phyloP scores from a whole-genome alignment of 64 coral and sea anemone genomes.

The Orbicella faveolata region DNA sequence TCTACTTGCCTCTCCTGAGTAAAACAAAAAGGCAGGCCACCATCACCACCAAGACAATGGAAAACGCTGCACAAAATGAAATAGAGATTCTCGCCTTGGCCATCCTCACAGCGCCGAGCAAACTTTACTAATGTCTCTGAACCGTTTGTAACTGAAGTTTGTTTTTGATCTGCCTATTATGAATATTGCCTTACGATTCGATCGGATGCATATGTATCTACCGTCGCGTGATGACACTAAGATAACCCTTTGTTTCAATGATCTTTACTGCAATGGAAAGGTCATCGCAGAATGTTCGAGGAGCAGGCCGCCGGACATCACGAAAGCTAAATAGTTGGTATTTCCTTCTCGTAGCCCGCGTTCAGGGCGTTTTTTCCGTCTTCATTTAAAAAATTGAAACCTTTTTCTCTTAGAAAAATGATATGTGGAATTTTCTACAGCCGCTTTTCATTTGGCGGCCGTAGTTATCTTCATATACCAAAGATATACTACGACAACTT shows the following conservation, averaged over 20 bases:
- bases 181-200: background rate
- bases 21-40: background rate
- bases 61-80: background rate
- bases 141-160: background rate
- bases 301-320: background rate
- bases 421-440: too few relatives aligned
- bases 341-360: background rate
- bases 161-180: background rate
- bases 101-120: background rate
- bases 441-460: too few relatives aligned
- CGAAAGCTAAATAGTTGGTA: background rate
- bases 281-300: background rate
- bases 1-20: slow-evolving; percentile 13
- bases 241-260: slow-evolving; percentile 12
- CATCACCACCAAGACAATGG: background rate
- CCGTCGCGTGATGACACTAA: slow-evolving; percentile 9
- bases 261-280: background rate
- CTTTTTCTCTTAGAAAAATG: too few relatives aligned
- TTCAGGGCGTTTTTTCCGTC: background rate
- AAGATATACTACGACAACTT: too few relatives aligned
- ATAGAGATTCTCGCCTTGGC: background rate
- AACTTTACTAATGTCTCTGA: background rate
- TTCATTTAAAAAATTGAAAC: too few relatives aligned
- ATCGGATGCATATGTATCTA: background rate
- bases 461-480: too few relatives aligned